phyloP scores from a whole-genome alignment of 1,140 invertebrate species.

The Plutomurus gul region DNA sequence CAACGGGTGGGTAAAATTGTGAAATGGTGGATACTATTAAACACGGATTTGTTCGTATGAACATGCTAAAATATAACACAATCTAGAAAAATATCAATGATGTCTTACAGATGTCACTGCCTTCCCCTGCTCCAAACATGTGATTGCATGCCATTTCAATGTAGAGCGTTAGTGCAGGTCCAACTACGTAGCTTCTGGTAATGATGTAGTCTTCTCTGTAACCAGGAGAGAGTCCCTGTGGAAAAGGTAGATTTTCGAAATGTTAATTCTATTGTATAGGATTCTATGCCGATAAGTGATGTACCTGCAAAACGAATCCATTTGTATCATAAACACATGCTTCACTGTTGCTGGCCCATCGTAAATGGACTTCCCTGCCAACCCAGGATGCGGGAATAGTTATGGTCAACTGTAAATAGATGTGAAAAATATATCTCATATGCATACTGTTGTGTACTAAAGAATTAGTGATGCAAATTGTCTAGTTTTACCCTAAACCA shows the following conservation, averaged over 20 bases:
- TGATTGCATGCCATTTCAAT: slow-evolving; percentile 63
- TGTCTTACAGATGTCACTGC: slow-evolving; percentile 56
- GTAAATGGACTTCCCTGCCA: slow-evolving; percentile 58
- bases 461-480: too few species aligned
- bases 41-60: too few species aligned
- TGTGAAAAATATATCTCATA: not conserved
- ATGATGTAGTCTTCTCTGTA: slow-evolving; percentile 53
- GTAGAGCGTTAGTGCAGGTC: slow-evolving; percentile 50
- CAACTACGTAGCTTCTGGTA: slow-evolving; percentile 28
- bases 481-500: slow-evolving; percentile 59
- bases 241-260: not conserved
- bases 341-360: slow-evolving; percentile 56
- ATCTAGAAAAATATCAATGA: not conserved
- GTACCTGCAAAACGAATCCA: slow-evolving; percentile 56
- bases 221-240: slow-evolving; percentile 35
- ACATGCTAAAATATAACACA: too few species aligned
- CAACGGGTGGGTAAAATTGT: too few species aligned
- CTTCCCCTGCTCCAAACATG: slow-evolving; percentile 60
- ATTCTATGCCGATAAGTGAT: not conserved
- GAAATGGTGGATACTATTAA: too few species aligned
- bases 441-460: not conserved
- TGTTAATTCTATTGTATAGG: not conserved
- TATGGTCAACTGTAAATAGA: slow-evolving; percentile 52
- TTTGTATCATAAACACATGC: slow-evolving; percentile 55
- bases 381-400: slow-evolving; percentile 55